Evolutionary conservation across 2,797 vertebrate species (phyloP).

Genomic region (Tadarida brasiliensis): DNA sequence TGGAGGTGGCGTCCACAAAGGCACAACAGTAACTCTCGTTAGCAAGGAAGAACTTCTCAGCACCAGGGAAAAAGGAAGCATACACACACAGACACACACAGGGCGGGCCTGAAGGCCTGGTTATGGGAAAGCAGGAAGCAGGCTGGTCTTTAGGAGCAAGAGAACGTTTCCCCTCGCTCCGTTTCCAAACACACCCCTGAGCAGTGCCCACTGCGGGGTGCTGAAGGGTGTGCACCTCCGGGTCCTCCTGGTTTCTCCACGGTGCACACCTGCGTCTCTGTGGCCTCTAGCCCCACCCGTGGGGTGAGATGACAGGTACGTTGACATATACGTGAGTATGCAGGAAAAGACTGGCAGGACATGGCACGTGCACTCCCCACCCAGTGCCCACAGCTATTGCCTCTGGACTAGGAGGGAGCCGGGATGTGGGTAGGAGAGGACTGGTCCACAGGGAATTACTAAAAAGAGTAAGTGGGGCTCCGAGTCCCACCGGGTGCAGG

Average conservation of each 20-base stretch:
- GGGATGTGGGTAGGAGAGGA: not conserved
- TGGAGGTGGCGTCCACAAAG: not conserved
- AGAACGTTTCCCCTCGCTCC: not conserved
- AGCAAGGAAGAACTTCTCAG: not conserved
- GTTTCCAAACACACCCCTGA: not conserved
- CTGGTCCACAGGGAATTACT: not conserved
- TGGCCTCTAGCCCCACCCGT: not conserved
- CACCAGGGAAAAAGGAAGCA: not conserved
- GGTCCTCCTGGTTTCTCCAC: not conserved
- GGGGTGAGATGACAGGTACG: rapidly evolving
- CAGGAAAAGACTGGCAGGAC: not conserved
- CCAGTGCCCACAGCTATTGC: not conserved
- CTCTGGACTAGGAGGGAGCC: not conserved
- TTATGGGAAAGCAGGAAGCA: not conserved
- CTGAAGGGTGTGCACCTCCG: rapidly evolving
- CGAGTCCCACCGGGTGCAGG: not conserved
- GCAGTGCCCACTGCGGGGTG: not conserved
- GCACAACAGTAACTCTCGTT: not conserved
- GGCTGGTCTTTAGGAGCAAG: not conserved
- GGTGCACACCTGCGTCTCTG: rapidly evolving
- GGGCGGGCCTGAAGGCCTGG: not conserved
- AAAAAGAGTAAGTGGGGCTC: not conserved
- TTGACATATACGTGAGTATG: rapidly evolving
- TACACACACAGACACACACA: not conserved
- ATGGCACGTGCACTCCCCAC: rapidly evolving